phyloP scores from a whole-genome alignment of 2,797 vertebrate species.

The Graptemys geographica region DNA sequence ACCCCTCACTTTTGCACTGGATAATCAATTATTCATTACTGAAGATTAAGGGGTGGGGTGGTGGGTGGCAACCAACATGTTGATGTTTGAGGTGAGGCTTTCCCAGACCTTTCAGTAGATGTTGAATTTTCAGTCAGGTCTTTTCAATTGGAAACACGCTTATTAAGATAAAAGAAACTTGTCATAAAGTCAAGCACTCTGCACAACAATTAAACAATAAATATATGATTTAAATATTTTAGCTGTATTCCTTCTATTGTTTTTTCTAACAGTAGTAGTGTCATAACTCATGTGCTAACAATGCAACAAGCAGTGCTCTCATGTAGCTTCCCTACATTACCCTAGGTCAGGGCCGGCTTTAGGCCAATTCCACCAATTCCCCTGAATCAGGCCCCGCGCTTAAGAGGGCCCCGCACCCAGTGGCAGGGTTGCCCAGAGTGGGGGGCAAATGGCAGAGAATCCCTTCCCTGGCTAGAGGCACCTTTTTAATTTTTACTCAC shows the following conservation, averaged over 20 bases:
- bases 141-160: conserved; percentile 29
- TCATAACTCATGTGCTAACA: conserved; percentile 44
- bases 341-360: too few species aligned
- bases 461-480: too few species aligned
- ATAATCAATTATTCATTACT: too few species aligned
- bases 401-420: too few species aligned
- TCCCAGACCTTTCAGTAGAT: neutral
- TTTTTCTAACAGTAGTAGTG: conserved; percentile 44
- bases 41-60: too few species aligned
- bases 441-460: too few species aligned
- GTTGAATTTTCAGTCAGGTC: neutral
- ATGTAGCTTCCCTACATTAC: conserved; percentile 18
- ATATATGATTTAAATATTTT: conserved; percentile 28
- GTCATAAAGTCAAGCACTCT: conserved; percentile 8
- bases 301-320: neutral
- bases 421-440: too few species aligned
- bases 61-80: too few species aligned
- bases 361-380: too few species aligned
- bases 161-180: neutral
- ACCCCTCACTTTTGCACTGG: too few species aligned
- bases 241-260: conserved; percentile 19
- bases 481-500: too few species aligned
- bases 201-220: conserved; percentile 13
- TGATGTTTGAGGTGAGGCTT: neutral
- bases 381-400: too few species aligned